Base-by-base conservation (phyloP, 2,797 vertebrate species). In the Chelmon rostratus region DNA sequence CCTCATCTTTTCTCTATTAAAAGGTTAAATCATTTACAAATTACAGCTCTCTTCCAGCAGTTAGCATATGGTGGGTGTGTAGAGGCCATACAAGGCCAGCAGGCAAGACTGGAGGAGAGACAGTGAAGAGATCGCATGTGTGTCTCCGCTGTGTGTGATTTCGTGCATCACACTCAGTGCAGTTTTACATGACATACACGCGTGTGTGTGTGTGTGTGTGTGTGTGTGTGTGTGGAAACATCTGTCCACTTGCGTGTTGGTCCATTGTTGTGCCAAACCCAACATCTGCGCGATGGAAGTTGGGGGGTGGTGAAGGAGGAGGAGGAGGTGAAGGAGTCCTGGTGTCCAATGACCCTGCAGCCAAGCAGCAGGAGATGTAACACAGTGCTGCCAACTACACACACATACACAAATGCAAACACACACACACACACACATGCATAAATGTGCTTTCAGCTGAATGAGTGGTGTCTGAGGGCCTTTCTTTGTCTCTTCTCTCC, bases 11-110 rank as follows among this genome's bases (percentile, higher is more conserved):
- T 89, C 73, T 85, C 81, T 77, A 86, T 89, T 92, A 88, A 90
- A 91, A 91, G 92, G 91, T 92, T 91, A 92, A 93, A 86, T 89
- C 79, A 74, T 89, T 92, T 88, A 89, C 90, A 94, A 92, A 92
- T 91, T 88, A 86, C 76, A 81, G 84, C 85, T 84, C 70, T 89
- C 81, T 78, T 78, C 83, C 84, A 74, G 61, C 76, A 74, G 86
- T 93, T 91, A 86, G 86, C 86, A 86, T 92, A 89, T 91, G 84
- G 87, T 88, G 87, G 85, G 85, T 78, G 80, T 83, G 75, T 21
- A 70, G 68, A 86, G 85, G 85, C 73, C 87, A 73, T 52, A n/a
- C 53, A 46, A 76, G 86, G 87, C 88, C 85, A 81, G 61, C 78
- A 71, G 83, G 77, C 75, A 59, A 82, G 81, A 78, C 77, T 73